phyloP scores from a whole-genome alignment of 2,888 invertebrate genomes.

The Lordiphosa fenestrarum region DNA sequence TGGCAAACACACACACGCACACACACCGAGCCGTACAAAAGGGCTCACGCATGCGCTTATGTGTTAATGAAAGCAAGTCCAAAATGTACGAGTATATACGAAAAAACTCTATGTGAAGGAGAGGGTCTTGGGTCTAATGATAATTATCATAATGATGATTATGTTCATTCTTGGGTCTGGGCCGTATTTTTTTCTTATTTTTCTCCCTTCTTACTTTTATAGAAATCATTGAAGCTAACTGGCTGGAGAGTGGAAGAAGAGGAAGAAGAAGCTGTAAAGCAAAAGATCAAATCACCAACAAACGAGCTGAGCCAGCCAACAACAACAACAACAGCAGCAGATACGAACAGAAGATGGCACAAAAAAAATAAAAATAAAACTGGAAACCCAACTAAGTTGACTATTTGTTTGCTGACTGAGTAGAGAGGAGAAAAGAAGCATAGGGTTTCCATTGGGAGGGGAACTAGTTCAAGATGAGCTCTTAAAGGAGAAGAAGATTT shows the following conservation, averaged over 20 bases:
- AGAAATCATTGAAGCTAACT: conserved; percentile 68
- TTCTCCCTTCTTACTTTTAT: conserved; percentile 45
- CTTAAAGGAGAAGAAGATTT: too few relatives aligned
- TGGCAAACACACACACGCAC: conserved; percentile 50
- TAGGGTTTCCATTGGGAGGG: too few relatives aligned
- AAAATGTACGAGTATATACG: too few relatives aligned
- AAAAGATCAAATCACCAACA: conserved; percentile 71
- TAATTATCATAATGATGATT: conserved; percentile 56
- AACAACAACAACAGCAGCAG: conserved; percentile 23
- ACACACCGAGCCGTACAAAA: conserved; percentile 3
- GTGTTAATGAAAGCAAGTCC: conserved; percentile 7
- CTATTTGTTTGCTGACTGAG: not conserved
- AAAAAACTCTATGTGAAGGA: not conserved
- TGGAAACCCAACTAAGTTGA: not conserved
- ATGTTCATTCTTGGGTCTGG: conserved; percentile 46
- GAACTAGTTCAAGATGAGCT: too few relatives aligned
- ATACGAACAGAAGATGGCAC: conserved; percentile 10
- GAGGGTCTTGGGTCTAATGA: conserved; percentile 35
- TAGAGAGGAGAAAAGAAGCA: too few relatives aligned
- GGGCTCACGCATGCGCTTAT: conserved; percentile 22
- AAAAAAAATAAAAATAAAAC: conserved; percentile 1
- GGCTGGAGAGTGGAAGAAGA: conserved; percentile 17
- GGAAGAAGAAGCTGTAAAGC: conserved; percentile 34
- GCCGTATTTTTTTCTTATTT: conserved; percentile 13
- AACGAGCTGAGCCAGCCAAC: conserved; percentile 59